phyloP scores from a whole-genome alignment of 64 coral and sea anemone genomes.

The Pachyseris speciosa region DNA sequence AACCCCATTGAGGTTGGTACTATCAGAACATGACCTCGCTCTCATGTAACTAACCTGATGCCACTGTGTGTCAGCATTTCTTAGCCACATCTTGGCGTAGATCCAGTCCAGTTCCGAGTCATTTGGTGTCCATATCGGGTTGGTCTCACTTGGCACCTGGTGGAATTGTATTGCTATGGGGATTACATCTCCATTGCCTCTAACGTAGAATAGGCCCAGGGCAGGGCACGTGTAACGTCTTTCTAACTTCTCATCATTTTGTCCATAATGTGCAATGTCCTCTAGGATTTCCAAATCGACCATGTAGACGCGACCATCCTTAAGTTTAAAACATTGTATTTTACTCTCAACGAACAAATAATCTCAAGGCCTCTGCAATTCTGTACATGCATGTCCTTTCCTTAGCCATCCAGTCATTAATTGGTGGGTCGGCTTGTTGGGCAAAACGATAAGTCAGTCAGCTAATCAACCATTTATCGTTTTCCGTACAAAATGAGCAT shows the following conservation, averaged over 20 bases:
- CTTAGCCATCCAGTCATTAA: too few relatives aligned
- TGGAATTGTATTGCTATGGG: slow-evolving; percentile 86
- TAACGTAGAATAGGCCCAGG: slow-evolving; percentile 79
- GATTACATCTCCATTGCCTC: slow-evolving; percentile 42
- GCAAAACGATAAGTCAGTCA: background rate
- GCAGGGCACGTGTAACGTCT: slow-evolving; percentile 74
- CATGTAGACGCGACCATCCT: slow-evolving; percentile 87
- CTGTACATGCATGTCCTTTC: too few relatives aligned
- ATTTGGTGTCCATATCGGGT: slow-evolving; percentile 92
- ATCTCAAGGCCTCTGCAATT: too few relatives aligned
- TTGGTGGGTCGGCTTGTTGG: too few relatives aligned
- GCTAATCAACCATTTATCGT: background rate
- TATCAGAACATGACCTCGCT: background rate
- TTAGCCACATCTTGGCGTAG: slow-evolving; percentile 86
- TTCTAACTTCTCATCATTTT: slow-evolving; percentile 30
- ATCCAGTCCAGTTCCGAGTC: slow-evolving; percentile 85
- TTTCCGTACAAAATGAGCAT: too few relatives aligned
- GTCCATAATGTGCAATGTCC: slow-evolving; percentile 67
- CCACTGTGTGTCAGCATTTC: slow-evolving; percentile 69
- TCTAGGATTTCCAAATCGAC: slow-evolving; percentile 71
- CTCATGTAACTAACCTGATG: slow-evolving; percentile 73
- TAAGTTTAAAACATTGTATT: background rate
- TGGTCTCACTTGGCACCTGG: slow-evolving; percentile 57
- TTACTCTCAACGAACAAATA: too few relatives aligned
- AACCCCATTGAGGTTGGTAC: too few relatives aligned